A percentile compares a stretch with the other conserved stretches of the same genome.
Evolutionary conservation across 2,888 invertebrate species (phyloP).

Genomic region (Pseudolycoriella hygida): DNA sequence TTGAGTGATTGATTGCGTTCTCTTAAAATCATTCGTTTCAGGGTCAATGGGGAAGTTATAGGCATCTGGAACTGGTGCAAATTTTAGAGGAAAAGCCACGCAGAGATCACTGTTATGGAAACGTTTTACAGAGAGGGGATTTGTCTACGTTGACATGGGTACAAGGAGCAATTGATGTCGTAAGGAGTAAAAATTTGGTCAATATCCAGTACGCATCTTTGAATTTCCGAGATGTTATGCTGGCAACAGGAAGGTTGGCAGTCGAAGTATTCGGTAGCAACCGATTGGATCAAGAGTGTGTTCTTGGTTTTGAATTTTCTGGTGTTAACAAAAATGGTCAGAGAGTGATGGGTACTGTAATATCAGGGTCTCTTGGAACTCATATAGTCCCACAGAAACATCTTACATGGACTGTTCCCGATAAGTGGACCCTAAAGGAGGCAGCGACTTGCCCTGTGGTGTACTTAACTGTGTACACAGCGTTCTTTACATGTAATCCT

Average conservation of each 20-base stretch:
- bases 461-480: slow-evolving; percentile 46
- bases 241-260: slow-evolving; percentile 76
- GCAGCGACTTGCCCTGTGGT: slow-evolving; percentile 68
- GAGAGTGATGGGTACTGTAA: slow-evolving; percentile 45
- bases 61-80: slow-evolving; percentile 49
- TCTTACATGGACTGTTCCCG: slow-evolving; percentile 45
- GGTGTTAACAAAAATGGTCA: slow-evolving; percentile 39
- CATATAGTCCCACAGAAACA: slow-evolving; percentile 30
- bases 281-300: slow-evolving; percentile 42
- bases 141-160: slow-evolving; percentile 73
- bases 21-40: slow-evolving; percentile 13
- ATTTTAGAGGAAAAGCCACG: slow-evolving; percentile 27
- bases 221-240: slow-evolving; percentile 92
- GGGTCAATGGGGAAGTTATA: slow-evolving; percentile 60
- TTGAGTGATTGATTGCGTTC: background rate
- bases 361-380: slow-evolving; percentile 35
- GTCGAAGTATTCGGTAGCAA: slow-evolving; percentile 59
- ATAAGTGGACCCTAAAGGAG: slow-evolving; percentile 52
- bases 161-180: slow-evolving; percentile 38
- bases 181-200: slow-evolving; percentile 35
- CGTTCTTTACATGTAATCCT: slow-evolving; percentile 24
- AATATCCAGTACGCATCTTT: slow-evolving; percentile 58
- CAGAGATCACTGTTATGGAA: slow-evolving; percentile 55
- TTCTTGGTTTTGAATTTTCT: slow-evolving; percentile 50
- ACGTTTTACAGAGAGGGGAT: slow-evolving; percentile 66